A percentile compares a stretch with the other conserved stretches of the same genome.
Conservation (phyloP, 2,113 vertebrate genomes). For the Pelvicachromis taeniatus region DNA sequence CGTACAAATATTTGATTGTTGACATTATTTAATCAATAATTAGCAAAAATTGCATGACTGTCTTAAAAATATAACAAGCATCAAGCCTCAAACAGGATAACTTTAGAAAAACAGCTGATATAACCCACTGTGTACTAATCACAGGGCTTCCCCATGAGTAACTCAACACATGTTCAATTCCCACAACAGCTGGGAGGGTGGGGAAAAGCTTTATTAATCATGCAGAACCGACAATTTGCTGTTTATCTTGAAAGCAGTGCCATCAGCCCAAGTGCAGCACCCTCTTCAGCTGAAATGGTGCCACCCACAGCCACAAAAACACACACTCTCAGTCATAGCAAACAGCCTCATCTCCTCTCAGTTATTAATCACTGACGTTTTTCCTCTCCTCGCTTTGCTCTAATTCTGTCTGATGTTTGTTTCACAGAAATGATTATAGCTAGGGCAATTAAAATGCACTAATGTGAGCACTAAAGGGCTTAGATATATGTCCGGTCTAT, state of each 20-base stretch:
- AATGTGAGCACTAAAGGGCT: background rate
- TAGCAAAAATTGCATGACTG: background rate
- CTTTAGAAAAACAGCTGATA: background rate
- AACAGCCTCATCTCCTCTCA: background rate
- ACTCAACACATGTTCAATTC: slow-evolving; percentile 1
- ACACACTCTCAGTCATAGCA: background rate
- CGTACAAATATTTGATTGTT: background rate
- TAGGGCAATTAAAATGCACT: background rate
- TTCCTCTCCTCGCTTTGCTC: background rate
- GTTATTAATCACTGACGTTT: slow-evolving; percentile 7
- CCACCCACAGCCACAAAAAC: background rate
- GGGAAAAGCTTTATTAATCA: slow-evolving; percentile 23
- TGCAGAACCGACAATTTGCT: slow-evolving; percentile 29
- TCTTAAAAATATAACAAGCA: background rate
- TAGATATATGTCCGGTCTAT: background rate
- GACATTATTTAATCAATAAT: background rate
- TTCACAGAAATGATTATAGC: slow-evolving; percentile 2
- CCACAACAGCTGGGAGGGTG: background rate
- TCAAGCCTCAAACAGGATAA: background rate
- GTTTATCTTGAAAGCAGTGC: slow-evolving; percentile 32
- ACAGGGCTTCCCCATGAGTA: background rate
- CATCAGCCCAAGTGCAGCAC: background rate
- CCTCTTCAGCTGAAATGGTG: background rate
- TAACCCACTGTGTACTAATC: background rate
- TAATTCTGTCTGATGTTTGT: background rate